phyloP scores from a whole-genome alignment of 2,113 vertebrate genomes.

The Ia io region DNA sequence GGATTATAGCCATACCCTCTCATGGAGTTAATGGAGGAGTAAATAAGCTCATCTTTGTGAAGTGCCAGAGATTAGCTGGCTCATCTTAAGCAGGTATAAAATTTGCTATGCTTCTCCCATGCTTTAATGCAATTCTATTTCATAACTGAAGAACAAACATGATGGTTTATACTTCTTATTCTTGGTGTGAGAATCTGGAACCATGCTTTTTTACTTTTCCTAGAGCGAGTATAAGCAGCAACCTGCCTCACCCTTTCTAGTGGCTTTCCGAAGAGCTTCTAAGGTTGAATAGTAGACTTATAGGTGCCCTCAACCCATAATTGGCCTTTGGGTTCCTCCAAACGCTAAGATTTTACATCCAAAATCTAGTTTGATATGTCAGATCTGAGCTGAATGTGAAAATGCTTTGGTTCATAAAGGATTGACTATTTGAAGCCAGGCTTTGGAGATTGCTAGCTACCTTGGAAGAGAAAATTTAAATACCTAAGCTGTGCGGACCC shows the following conservation, averaged over 20 bases:
- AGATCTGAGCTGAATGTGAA: neutral
- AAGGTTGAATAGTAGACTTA: neutral
- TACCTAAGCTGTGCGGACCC: neutral
- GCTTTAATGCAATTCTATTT: neutral
- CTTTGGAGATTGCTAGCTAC: neutral
- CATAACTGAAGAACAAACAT: neutral
- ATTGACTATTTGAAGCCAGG: neutral
- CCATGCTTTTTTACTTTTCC: neutral
- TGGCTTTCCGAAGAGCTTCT: neutral
- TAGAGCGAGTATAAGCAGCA: neutral
- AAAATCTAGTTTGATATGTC: neutral
- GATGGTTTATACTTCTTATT: neutral
- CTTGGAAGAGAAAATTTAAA: neutral
- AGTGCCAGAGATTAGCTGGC: no score
- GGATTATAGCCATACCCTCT: neutral
- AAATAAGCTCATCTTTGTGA: neutral
- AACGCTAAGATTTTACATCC: neutral
- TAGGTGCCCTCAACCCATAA: neutral
- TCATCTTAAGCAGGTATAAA: neutral
- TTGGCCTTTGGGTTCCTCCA: neutral
- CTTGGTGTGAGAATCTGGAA: neutral
- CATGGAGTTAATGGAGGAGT: neutral
- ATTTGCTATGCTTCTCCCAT: neutral
- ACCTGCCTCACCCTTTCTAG: neutral
- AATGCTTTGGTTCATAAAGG: neutral